Percentiles rank a stretch among this genome's conserved stretches.
phyloP scores from a whole-genome alignment of 2,113 vertebrate species.

The Prunella himalayana region DNA sequence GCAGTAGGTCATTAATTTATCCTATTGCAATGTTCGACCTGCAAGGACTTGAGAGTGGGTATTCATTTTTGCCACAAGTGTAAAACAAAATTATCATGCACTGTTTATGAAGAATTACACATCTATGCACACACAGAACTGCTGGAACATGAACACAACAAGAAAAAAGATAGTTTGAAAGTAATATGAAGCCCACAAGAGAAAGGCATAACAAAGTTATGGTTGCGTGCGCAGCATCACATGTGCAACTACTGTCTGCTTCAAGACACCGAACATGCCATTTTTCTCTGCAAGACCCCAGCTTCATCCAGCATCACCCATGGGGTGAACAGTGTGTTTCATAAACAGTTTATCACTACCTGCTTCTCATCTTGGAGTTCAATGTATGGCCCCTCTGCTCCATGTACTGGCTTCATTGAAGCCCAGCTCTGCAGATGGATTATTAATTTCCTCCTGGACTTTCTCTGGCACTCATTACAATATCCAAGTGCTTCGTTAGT shows the following conservation, averaged over 20 bases:
- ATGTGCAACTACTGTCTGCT: rapidly evolving
- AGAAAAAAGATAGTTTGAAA: neutral
- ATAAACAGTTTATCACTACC: neutral
- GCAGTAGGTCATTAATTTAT: neutral
- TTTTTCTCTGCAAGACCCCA: neutral
- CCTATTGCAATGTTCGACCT: neutral
- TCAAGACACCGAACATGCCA: rapidly evolving
- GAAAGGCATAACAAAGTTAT: neutral
- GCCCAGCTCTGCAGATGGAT: neutral
- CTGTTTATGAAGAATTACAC: neutral
- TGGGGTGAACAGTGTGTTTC: rapidly evolving
- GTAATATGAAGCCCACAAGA: neutral
- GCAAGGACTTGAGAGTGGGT: neutral
- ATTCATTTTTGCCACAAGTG: neutral
- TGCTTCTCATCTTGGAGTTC: neutral
- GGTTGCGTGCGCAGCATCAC: neutral
- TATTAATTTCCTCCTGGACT: neutral
- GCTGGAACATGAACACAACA: neutral
- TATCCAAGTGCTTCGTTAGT: neutral
- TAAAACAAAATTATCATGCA: neutral
- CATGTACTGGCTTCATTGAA: neutral
- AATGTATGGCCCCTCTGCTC: rapidly evolving
- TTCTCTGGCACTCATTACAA: neutral
- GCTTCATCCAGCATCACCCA: neutral
- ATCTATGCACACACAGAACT: neutral